A percentile compares a stretch with the other conserved stretches of the same genome.
phyloP scores from a whole-genome alignment of 2,113 vertebrate species.

The Amazona guildingii region DNA sequence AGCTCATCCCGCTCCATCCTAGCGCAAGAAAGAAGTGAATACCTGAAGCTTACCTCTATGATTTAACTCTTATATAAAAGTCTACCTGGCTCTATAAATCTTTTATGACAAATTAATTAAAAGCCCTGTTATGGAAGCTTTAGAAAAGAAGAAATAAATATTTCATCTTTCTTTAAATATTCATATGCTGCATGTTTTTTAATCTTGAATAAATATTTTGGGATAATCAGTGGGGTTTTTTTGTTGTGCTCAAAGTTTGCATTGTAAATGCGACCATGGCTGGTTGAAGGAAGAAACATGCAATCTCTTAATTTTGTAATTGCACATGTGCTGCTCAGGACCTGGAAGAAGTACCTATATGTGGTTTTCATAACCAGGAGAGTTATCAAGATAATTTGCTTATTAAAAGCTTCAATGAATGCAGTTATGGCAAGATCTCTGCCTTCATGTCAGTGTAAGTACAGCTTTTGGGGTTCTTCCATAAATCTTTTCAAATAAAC shows the following conservation, averaged over 20 bases:
- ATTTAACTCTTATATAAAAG: background rate
- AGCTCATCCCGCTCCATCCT: background rate
- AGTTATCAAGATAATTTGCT: slow-evolving; percentile 55
- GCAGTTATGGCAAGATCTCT: slow-evolving; percentile 30
- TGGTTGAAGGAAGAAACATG: background rate
- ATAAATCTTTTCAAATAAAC: background rate
- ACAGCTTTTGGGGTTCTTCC: background rate
- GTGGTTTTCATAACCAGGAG: slow-evolving; percentile 27
- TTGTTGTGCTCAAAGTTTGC: slow-evolving; percentile 36
- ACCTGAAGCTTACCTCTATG: background rate
- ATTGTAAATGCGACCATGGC: slow-evolving; percentile 23
- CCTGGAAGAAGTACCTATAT: slow-evolving; percentile 15
- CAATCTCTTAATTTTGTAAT: slow-evolving; percentile 43
- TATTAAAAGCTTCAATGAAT: slow-evolving; percentile 61
- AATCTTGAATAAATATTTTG: slow-evolving; percentile 52
- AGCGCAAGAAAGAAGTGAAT: background rate
- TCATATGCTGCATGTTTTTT: slow-evolving; percentile 40
- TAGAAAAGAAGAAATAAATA: slow-evolving; percentile 37
- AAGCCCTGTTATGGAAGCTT: slow-evolving; percentile 13
- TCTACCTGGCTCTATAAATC: slow-evolving; percentile 43
- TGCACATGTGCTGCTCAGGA: slow-evolving; percentile 23
- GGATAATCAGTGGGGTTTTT: slow-evolving; percentile 7
- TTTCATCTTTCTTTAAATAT: slow-evolving; percentile 61
- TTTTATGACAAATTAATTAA: slow-evolving; percentile 64
- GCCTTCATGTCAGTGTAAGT: slow-evolving; percentile 15